These are phyloP conservation scores for Drosophila pallidifrons DNA, from an alignment of 1,140 invertebrate genomes.

Conservation along the genomic window DNA sequence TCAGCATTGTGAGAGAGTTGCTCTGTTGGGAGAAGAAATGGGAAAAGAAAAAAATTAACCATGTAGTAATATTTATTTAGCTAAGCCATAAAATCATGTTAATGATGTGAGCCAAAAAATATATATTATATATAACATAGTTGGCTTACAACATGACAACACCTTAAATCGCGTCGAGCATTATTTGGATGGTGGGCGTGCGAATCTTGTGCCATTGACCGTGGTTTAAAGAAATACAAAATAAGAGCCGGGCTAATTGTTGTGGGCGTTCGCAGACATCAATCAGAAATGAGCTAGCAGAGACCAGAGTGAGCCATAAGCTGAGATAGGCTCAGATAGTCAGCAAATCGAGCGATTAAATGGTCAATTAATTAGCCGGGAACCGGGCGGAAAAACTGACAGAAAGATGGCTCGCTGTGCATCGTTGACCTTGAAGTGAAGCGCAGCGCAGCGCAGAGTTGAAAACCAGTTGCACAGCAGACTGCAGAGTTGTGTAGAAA, in stretches of 20 bases:
- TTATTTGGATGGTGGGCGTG: conserved; percentile 55
- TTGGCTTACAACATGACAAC: conserved; percentile 69
- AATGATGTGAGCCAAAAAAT: conserved; percentile 43
- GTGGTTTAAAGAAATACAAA: conserved; percentile 26
- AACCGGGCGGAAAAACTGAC: conserved; percentile 37
- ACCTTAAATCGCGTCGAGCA: conserved; percentile 56
- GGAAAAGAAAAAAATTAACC: not conserved
- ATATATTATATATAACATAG: conserved; percentile 18
- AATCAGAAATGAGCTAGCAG: conserved; percentile 49
- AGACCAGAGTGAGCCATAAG: not conserved
- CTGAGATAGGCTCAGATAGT: conserved; percentile 4
- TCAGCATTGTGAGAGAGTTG: conserved; percentile 47
- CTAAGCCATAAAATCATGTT: conserved; percentile 43
- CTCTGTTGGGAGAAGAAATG: conserved; percentile 21
- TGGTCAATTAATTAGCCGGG: conserved; percentile 72
- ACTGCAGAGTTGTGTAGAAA: conserved; percentile 24
- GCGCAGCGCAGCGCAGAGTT: conserved; percentile 3
- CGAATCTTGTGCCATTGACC: conserved; percentile 70
- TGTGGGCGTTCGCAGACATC: conserved; percentile 70
- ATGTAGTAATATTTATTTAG: conserved; percentile 11
- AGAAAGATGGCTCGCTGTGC: conserved; percentile 13
- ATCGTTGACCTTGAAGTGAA: conserved; percentile 61
- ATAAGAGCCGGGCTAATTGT: conserved; percentile 56
- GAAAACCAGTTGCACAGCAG: conserved; percentile 52
- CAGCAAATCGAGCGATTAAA: conserved; percentile 79